Base-by-base conservation (phyloP, 2,888 invertebrate genomes). In the Heliconius erato region DNA sequence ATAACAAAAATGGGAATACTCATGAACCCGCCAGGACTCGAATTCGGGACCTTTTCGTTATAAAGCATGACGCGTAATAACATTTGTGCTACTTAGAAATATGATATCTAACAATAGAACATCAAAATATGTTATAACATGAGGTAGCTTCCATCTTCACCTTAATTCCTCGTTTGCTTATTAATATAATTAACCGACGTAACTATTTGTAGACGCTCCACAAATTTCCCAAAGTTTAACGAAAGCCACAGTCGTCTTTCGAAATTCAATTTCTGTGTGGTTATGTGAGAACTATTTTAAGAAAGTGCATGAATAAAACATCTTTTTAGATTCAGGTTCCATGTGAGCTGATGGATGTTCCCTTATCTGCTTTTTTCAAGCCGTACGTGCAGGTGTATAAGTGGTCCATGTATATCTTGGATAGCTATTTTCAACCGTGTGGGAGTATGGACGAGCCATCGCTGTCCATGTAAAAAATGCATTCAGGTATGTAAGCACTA, bases 241-340 rank as follows among this genome's bases (percentile, higher is more conserved):
- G 69, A 69, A 69, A 69, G 40, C 69, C 40, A 35, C 69, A 71
- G 40, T n/a, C 23, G 40, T 72, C 26, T 72, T 44, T 72, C 7
- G 7, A 7, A 7, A 40, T 72, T 40, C 44, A 44, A 72, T 44
- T 44, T 72, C 40, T 72, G 7, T n/a, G 7, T 72, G 44, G 40
- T 72, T 72, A 72, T 72, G 26, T 7, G n/a, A 12, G 32, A 59
- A 74, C 28, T 32, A 19, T 74, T 59, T 32, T 74, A 74, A 23
- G 59, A n/a, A 32, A 74, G 54, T 59, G 59, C 59, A 74, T 72
- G 71, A 72, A 72, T 72, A 72, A 72, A 72, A 72, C 71, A 72
- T 72, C 44, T 44, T 12, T 44, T 72, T 72, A 44, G 44, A 72
- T 69, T 69, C 69, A 35, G 19, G 54, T 54, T 69, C 35, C 4